Evolutionary conservation across 2,888 invertebrate genomes (phyloP).

Genomic region (Drepanosiphum platanoidis): DNA sequence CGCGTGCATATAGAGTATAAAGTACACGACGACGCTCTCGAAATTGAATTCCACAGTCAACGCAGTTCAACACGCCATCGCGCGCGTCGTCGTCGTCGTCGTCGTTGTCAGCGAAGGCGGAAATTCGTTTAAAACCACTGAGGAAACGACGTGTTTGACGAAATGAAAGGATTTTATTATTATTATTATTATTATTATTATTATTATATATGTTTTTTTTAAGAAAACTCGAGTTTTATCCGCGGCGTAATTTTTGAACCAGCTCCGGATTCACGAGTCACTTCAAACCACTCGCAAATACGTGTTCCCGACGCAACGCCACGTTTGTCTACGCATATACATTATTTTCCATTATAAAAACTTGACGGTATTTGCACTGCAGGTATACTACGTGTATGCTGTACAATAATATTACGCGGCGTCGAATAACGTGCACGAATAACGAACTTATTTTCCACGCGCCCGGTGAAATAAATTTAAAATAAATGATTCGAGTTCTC

Average conservation of each 20-base stretch:
- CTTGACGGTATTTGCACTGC: neutral
- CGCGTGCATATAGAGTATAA: neutral
- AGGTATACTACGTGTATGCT: neutral
- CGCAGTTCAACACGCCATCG: neutral
- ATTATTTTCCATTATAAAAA: neutral
- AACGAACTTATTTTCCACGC: neutral
- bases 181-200: neutral
- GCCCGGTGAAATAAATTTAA: neutral
- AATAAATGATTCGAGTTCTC: neutral
- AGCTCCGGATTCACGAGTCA: neutral
- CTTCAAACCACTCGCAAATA: neutral
- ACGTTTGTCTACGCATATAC: neutral
- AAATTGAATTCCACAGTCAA: conserved; percentile 47
- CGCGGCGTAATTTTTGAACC: conserved; percentile 28
- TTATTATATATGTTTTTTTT: neutral
- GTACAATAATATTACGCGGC: neutral
- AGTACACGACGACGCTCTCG: neutral
- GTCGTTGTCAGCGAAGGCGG: neutral
- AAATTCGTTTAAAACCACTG: conserved; percentile 50
- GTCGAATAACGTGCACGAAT: neutral
- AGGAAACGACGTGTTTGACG: conserved; percentile 42
- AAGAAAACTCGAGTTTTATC: conserved; percentile 13
- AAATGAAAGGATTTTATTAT: conserved; percentile 37
- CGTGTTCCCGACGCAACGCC: neutral
- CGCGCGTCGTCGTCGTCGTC: neutral